Evolutionary conservation across 2,113 vertebrate species (phyloP), one percentile per base, ranked within the genome.

Genomic region (Sminthopsis crassicaudata): DNA sequence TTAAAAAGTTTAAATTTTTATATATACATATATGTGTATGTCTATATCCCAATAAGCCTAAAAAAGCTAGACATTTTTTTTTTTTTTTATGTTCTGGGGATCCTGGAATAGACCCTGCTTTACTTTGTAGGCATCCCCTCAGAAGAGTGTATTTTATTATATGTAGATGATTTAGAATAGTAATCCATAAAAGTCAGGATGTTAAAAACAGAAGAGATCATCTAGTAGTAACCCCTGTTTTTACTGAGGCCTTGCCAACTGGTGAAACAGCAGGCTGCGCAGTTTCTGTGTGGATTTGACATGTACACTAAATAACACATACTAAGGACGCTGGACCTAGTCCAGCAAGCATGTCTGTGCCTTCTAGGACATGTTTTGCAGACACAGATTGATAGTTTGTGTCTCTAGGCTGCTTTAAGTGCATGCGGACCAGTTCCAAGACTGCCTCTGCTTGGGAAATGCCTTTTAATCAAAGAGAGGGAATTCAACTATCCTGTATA

Each of bases 91-190:
- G 19, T 84, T 7, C n/a, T 84, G n/a, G 60, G 10, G 60, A 76
- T 76, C 60, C 94, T 96, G 96, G 93, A 92, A n/a, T 27, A 54
- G 53, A 91, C n/a, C 25, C 92, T 46, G 51, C 51, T 84, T 92
- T 93, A 67, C 93, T 92, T 91, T 54, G 92, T 94, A 93, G 46
- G 88, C 8, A 42, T 46, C 9, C 36, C 48, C 92, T 42, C 92
- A 42, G 89, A 89, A 55, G 46, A 95, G 88, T 7, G 24, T 30
- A 91, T 91, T 76, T n/a, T 42, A 42, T 84, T 84, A 84, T 42
- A 6, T 42, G 36, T 8, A 26, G 57, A 57, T 67, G 67, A 50
- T 97, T 92, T 36, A 50, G 89, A 89, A 42, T 48, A 25, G 26
- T 92, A 90, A 51, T 94, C 54, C 46, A 84, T 84, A 84, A 23